Evolutionary conservation across 2,797 vertebrate genomes (phyloP).

Genomic region (Danio choprae): DNA sequence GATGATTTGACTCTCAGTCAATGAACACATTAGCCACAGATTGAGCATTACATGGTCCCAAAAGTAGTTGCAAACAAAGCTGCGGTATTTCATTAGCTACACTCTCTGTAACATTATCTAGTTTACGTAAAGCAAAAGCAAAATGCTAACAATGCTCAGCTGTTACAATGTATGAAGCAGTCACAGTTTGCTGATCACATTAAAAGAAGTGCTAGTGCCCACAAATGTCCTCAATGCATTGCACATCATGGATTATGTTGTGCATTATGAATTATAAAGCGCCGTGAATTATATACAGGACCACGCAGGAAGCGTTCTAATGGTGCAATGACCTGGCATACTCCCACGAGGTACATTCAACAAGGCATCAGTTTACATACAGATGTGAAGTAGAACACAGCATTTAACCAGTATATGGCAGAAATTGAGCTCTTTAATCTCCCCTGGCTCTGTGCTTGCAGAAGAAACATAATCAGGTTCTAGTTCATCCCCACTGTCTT

Average conservation of each 20-base stretch:
- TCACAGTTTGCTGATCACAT: not conserved
- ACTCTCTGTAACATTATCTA: not conserved
- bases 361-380: not conserved
- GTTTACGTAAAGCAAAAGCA: not conserved
- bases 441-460: not conserved
- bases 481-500: conserved; percentile 54
- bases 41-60: not conserved
- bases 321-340: conserved; percentile 9
- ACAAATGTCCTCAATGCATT: not conserved
- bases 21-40: conserved; percentile 13
- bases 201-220: not conserved
- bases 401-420: conserved; percentile 1
- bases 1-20: conserved; percentile 20
- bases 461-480: conserved; percentile 50
- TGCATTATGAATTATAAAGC: not conserved
- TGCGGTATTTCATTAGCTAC: not conserved
- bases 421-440: not conserved
- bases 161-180: not conserved
- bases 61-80: conserved; percentile 17
- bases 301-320: not conserved
- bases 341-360: conserved; percentile 2
- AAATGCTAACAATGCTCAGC: not conserved
- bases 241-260: not conserved
- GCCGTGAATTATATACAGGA: conserved; percentile 3
- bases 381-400: conserved; percentile 7